A percentile compares a stretch with the other conserved stretches of the same genome.
Conservation (phyloP, 2,888 invertebrate species). For the Stenolophus ochropezus region DNA sequence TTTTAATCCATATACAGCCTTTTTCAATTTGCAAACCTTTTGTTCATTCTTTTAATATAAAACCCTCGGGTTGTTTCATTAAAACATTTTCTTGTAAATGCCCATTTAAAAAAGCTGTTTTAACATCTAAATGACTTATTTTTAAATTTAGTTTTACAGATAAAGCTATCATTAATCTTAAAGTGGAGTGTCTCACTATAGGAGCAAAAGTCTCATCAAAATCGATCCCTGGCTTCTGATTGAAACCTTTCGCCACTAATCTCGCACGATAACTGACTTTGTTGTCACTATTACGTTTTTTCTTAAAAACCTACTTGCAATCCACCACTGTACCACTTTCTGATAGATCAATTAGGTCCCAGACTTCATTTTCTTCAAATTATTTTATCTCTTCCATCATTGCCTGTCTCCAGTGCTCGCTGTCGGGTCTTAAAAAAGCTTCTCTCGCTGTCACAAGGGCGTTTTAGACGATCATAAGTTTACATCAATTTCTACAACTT, state of each 20-base stretch:
- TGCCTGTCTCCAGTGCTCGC: conserved; percentile 63
- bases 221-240: conserved; percentile 48
- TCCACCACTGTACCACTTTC: conserved; percentile 63
- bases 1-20: conserved; percentile 52
- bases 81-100: background rate
- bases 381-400: conserved; percentile 65
- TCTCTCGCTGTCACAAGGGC: too few relatives aligned
- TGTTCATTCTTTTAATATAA: background rate
- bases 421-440: conserved; percentile 64
- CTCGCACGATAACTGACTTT: conserved; percentile 62
- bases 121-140: conserved; percentile 50
- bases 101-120: conserved; percentile 48
- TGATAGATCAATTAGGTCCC: conserved; percentile 65
- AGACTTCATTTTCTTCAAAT: conserved; percentile 66
- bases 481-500: too few relatives aligned
- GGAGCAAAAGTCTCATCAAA: conserved; percentile 58
- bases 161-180: conserved; percentile 57
- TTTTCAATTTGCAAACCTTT: conserved; percentile 10
- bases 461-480: too few relatives aligned
- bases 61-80: conserved; percentile 8
- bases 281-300: conserved; percentile 63
- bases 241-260: conserved; percentile 57
- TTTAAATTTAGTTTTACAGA: conserved; percentile 30
- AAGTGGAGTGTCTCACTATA: conserved; percentile 51
- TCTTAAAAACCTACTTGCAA: conserved; percentile 67